Evolutionary conservation across 2,113 vertebrate species (phyloP).

Genomic region (Drymodes brunneopygia): DNA sequence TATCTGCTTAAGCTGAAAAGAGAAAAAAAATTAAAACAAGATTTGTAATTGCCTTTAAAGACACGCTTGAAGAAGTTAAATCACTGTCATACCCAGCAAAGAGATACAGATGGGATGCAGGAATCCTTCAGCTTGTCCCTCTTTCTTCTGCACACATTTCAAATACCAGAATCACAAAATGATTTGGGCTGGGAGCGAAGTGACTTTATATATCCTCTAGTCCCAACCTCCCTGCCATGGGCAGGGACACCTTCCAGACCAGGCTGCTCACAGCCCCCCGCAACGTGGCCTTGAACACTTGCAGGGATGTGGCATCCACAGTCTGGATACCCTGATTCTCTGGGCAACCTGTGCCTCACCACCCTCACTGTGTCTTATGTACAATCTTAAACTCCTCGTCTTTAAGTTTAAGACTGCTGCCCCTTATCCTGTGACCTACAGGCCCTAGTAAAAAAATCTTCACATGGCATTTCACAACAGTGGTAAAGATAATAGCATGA

Average conservation of each 20-base stretch:
- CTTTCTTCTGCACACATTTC: not conserved
- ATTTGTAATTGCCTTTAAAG: not conserved
- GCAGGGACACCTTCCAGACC: not conserved
- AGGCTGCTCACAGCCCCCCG: not conserved
- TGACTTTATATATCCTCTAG: not conserved
- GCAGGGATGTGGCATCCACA: not conserved
- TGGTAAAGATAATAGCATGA: not conserved
- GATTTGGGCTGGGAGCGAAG: not conserved
- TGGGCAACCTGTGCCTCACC: not conserved
- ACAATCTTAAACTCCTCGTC: not conserved
- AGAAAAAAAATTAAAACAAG: not conserved
- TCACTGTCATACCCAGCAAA: not conserved
- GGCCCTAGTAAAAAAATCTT: not conserved
- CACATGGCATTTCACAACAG: not conserved
- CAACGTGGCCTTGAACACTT: not conserved
- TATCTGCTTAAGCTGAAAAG: not conserved
- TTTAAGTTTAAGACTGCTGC: not conserved
- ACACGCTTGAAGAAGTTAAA: not conserved
- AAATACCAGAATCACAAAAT: not conserved
- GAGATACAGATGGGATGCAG: not conserved
- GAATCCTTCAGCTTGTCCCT: not conserved
- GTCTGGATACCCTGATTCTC: not conserved
- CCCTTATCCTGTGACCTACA: not conserved
- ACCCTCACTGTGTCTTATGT: rapidly evolving
- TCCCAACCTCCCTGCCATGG: not conserved